Evolutionary conservation across 2,888 invertebrate genomes (phyloP).

Genomic region (Willowsia nigromaculata): DNA sequence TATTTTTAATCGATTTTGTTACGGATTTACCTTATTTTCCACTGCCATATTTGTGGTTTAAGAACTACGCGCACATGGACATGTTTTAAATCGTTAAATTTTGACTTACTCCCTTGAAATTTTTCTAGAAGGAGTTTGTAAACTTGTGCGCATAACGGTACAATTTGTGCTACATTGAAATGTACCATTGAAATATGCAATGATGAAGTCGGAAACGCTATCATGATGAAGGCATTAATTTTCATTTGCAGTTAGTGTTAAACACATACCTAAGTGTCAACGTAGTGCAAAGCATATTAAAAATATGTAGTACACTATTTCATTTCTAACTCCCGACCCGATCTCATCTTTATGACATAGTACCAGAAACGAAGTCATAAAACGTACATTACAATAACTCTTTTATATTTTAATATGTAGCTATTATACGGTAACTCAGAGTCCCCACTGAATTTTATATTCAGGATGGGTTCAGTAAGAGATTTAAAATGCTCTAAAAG

Average conservation of each 20-base stretch:
- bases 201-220: too few species aligned
- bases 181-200: too few species aligned
- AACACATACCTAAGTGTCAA: too few species aligned
- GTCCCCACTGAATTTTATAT: too few species aligned
- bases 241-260: too few species aligned
- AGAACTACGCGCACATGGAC: too few species aligned
- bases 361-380: constrained; percentile 42
- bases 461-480: background rate
- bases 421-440: background rate
- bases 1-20: constrained; percentile 24
- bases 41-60: constrained; percentile 49
- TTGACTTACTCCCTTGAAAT: too few species aligned
- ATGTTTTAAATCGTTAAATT: too few species aligned
- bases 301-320: constrained; percentile 14
- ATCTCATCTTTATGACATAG: constrained; percentile 47
- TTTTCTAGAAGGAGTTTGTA: too few species aligned
- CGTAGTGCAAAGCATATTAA: background rate
- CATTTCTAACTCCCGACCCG: constrained; percentile 47
- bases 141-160: too few species aligned
- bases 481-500: constrained; percentile 20
- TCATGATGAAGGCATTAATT: too few species aligned
- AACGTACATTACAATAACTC: constrained; percentile 13
- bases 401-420: background rate
- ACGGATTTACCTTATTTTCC: constrained; percentile 57
- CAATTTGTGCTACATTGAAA: too few species aligned